A percentile compares a stretch with the other conserved stretches of the same genome.
Evolutionary conservation across 2,888 invertebrate species (phyloP).

Genomic region (Leptinotarsa rubiginosa): DNA sequence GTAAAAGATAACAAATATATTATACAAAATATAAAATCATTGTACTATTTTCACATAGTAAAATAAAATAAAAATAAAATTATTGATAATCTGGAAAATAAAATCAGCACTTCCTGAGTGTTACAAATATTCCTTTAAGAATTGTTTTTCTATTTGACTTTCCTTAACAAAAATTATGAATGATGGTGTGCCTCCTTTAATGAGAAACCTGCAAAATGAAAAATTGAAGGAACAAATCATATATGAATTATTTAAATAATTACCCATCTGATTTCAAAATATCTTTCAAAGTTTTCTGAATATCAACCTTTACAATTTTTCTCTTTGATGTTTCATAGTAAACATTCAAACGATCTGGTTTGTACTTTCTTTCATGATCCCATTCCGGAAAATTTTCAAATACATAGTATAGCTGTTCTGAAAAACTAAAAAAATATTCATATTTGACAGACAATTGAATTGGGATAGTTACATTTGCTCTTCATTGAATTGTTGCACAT

Average conservation of each 20-base stretch:
- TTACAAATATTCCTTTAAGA: conserved; percentile 62
- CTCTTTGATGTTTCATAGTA: conserved; percentile 80
- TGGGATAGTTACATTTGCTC: conserved; percentile 69
- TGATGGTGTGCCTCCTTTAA: conserved; percentile 76
- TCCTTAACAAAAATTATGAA: conserved; percentile 73
- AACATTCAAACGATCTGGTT: conserved; percentile 71
- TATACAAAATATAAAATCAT: too few species aligned
- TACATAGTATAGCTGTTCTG: conserved; percentile 73
- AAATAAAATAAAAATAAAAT: too few species aligned
- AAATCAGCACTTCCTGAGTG: neutral
- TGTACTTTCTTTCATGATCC: conserved; percentile 78
- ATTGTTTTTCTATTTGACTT: conserved; percentile 71
- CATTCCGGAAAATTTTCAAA: conserved; percentile 79
- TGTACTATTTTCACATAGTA: too few species aligned
- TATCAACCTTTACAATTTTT: conserved; percentile 71
- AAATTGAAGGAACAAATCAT: conserved; percentile 21
- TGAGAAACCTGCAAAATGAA: conserved; percentile 68
- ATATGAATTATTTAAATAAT: neutral
- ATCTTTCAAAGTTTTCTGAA: conserved; percentile 70
- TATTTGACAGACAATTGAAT: neutral
- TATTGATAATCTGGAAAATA: too few species aligned
- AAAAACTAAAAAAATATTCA: conserved; percentile 65
- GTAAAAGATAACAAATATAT: too few species aligned
- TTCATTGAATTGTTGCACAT: conserved; percentile 85
- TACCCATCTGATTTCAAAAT: conserved; percentile 72